Evolutionary conservation across 1,140 invertebrate species (phyloP), one percentile per base, ranked within the genome.

Genomic region (Brachionus calyciflorus): DNA sequence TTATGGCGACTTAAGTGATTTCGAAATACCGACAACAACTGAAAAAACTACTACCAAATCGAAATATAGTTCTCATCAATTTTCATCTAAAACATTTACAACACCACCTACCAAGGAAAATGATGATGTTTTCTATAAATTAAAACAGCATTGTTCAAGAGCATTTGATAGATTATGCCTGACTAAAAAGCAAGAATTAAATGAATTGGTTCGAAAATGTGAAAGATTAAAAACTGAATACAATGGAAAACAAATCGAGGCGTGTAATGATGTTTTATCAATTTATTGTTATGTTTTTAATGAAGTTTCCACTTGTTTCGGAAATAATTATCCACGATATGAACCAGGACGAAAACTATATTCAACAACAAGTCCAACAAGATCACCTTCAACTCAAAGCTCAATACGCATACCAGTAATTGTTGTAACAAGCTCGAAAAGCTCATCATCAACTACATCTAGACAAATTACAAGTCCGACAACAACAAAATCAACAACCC

Each of bases 231-330:
- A 19, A 17, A 40, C 10, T 10, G 33, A 49, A 40, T 1, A 73
- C 10, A 51, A 19, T 3, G 53, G 53, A 9, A 73, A 73, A 55
- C 0, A 30, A 19, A 46, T 24, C 6, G 3, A 49, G 3, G 46
- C 69, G 0, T 73, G 69, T 24, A 14, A 33, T 21, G 69, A 73
- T 10, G 69, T 73, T 9, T 49, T 73, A 24, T 73, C 69, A 1
- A 55, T 73, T 12, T 73, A 73, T 41, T 73, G 69, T 46, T 73
- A 73, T 24, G 69, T 73, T 49, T 73, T 37, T 55, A 26, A 73
- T 19, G 69, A 73, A 0, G 0, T 1, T 12, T 37, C 19, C 1
- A 30, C 14, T 10, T 73, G 69, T 40, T 33, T 17, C 33, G 6
- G 17, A n/a, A 10, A 0, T 14, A 48, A 49, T 6, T 70, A 70